phyloP scores from a whole-genome alignment of 2,888 invertebrate species.

The Trissoscelio sp. region DNA sequence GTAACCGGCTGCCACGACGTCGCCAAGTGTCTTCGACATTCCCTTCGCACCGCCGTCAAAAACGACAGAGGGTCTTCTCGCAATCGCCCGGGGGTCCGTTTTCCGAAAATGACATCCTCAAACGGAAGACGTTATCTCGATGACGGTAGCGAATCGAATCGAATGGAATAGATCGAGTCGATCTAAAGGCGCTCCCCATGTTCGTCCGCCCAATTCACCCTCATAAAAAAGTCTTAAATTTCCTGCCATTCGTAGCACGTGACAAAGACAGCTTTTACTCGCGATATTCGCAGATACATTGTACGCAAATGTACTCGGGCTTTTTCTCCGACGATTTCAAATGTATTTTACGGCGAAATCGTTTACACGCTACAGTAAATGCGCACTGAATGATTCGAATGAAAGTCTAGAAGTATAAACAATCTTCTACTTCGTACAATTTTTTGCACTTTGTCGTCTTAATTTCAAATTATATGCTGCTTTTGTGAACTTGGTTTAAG shows the following conservation, averaged over 20 bases:
- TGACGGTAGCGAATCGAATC: slow-evolving; percentile 70
- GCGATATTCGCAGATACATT: slow-evolving; percentile 49
- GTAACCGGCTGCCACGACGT: slow-evolving; percentile 69
- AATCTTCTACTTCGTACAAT: too few species aligned
- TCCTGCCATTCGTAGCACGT: slow-evolving; percentile 65
- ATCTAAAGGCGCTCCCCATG: slow-evolving; percentile 54
- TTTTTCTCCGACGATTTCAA: slow-evolving; percentile 30
- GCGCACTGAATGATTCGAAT: too few species aligned
- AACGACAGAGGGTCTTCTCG: slow-evolving; percentile 62
- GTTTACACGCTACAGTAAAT: slow-evolving; percentile 13
- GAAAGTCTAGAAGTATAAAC: too few species aligned
- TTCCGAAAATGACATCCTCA: slow-evolving; percentile 78
- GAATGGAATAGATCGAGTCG: slow-evolving; percentile 72
- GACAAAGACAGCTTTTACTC: slow-evolving; percentile 64
- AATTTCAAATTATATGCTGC: too few species aligned
- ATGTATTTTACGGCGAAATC: slow-evolving; percentile 32
- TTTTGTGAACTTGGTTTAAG: too few species aligned
- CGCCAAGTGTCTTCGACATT: slow-evolving; percentile 68
- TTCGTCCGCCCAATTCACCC: slow-evolving; percentile 60
- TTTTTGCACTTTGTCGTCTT: too few species aligned
- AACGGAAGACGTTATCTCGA: slow-evolving; percentile 67
- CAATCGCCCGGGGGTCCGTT: slow-evolving; percentile 79
- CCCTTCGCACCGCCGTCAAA: slow-evolving; percentile 55
- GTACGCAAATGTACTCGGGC: slow-evolving; percentile 39
- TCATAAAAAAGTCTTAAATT: slow-evolving; percentile 65